phyloP scores from a whole-genome alignment of 2,113 vertebrate species.

The Neotragus pygmaeus region DNA sequence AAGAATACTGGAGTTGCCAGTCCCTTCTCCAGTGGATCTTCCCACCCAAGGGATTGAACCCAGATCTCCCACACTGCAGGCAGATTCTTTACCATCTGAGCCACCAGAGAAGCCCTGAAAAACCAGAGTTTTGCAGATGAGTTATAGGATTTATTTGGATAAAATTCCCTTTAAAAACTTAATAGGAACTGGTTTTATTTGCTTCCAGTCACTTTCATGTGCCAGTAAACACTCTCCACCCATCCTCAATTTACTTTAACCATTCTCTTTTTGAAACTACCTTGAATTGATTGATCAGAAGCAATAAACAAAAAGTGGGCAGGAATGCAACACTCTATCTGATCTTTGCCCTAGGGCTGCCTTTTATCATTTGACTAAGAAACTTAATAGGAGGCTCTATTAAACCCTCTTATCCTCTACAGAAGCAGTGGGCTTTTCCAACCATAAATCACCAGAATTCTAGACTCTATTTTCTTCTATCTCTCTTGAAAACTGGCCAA shows the following conservation, averaged over 20 bases:
- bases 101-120: background rate
- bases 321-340: background rate
- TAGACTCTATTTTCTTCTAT: background rate
- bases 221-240: background rate
- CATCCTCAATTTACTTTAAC: background rate
- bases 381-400: too few relatives aligned
- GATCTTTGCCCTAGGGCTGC: background rate
- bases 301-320: background rate
- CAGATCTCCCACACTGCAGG: background rate
- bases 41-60: fast-evolving
- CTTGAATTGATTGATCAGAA: background rate
- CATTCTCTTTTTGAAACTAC: background rate
- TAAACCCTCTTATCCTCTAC: background rate
- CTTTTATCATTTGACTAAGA: background rate
- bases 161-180: background rate
- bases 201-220: background rate
- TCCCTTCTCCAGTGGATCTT: background rate
- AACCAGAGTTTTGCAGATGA: background rate
- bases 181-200: background rate
- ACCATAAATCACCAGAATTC: background rate
- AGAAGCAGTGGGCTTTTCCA: background rate
- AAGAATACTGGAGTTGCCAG: background rate
- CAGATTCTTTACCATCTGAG: background rate
- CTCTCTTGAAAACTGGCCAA: background rate
- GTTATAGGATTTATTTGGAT: background rate